Base-by-base conservation (phyloP, 23 tunicate genomes). In the Trididemnum nubilum region DNA sequence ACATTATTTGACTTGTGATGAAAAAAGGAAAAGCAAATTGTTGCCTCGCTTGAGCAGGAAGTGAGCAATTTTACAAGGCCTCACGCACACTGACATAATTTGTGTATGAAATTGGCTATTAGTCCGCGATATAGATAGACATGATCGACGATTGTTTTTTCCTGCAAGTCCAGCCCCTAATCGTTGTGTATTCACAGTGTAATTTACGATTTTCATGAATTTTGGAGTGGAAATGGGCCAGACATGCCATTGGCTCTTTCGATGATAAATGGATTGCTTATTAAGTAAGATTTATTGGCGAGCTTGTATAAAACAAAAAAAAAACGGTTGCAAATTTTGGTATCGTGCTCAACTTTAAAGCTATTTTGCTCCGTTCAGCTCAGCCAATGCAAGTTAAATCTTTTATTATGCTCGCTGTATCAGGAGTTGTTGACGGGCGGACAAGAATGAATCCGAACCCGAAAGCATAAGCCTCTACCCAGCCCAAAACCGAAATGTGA, bases 21-120 rank as follows among this genome's bases (percentile, higher is more conserved):
- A 21, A 25, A 61, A 4, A 61, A 61, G n/a, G 29, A 61, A 61
- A 61, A 61, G 4, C 67, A 61, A n/a, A 61, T 44, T 21, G 26
- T 61, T 61, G n/a, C 67, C 26, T 61, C 67, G 26, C n/a, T 26
- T 12, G 29, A 61, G n/a, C 29, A 5, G 74, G 38, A 67, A n/a
- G n/a, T 3, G 37, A 67, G 74, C 33, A 67, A 67, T 67, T 67
- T 33, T 31, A 33, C 38, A 33, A 67, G 22, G 38, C 22, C 74
- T 67, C 74, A 67, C 74, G 74, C n/a, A 9, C 38, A 4, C 33
- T 67, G 74, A 67, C 25, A 32, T 67, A 37, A 24, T 67, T 33
- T 67, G 74, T 61, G 67, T 61, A 61, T 61, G 67, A 25, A 61
- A 25, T 61, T 61, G 67, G 67, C 29, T 61, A 61, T 61, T 25